Evolutionary conservation across 2,113 vertebrate genomes (phyloP).

Genomic region (Sebastes fasciatus): DNA sequence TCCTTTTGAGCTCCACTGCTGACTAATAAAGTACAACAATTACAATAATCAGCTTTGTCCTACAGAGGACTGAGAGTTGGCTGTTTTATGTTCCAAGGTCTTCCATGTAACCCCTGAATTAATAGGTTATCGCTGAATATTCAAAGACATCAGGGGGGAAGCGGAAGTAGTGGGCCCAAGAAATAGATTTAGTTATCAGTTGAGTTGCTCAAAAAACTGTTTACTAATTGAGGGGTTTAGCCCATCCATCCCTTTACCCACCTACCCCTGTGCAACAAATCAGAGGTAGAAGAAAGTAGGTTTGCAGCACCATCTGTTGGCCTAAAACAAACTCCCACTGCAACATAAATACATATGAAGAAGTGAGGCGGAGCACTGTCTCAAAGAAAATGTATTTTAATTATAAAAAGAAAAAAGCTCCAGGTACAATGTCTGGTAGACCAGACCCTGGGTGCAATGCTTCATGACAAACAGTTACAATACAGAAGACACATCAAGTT

Average conservation of each 20-base stretch:
- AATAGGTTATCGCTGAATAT: not conserved
- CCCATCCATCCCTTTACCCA: not conserved
- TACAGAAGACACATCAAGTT: conserved; percentile 19
- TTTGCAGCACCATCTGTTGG: conserved; percentile 42
- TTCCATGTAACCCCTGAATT: not conserved
- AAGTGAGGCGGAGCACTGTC: not conserved
- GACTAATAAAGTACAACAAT: not conserved
- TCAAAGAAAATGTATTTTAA: conserved; percentile 69
- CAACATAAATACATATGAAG: not conserved
- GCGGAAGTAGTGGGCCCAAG: not conserved
- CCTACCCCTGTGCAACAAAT: not conserved
- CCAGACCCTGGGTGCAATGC: conserved; percentile 97
- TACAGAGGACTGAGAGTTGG: not conserved
- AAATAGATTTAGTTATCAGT: too few relatives aligned
- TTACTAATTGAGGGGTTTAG: not conserved
- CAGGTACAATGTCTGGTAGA: conserved; percentile 92
- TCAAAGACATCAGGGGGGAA: not conserved
- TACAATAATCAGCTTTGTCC: not conserved
- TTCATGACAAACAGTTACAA: conserved; percentile 63
- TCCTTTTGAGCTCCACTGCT: not conserved
- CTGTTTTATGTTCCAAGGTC: not conserved
- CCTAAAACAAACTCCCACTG: not conserved
- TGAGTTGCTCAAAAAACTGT: not conserved
- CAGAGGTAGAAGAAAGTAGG: not conserved
- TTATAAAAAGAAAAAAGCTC: conserved; percentile 86